Conservation (phyloP, 2,888 invertebrate genomes). For the Busseola fusca region DNA sequence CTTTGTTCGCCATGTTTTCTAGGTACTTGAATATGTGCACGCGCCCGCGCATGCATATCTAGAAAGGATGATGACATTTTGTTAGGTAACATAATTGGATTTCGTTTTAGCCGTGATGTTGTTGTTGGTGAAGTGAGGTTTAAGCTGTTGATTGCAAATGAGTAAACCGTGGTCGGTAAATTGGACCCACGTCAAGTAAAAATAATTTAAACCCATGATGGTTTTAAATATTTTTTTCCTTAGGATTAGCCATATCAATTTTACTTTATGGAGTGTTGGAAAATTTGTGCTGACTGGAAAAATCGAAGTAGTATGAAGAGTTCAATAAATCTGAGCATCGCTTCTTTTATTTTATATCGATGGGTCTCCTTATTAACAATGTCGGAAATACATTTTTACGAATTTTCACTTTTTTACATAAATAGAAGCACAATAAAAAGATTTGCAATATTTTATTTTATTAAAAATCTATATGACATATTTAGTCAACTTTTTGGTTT, state of each 20-base stretch:
- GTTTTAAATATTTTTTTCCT: background rate
- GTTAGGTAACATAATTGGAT: background rate
- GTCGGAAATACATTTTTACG: too few species aligned
- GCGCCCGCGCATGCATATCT: constrained; percentile 97
- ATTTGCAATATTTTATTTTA: too few species aligned
- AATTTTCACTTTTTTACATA: too few species aligned
- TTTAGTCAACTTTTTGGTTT: too few species aligned
- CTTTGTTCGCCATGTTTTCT: constrained; percentile 95
- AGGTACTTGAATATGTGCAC: constrained; percentile 98
- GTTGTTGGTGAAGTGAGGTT: background rate
- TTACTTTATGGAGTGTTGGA: background rate
- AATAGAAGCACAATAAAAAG: too few species aligned
- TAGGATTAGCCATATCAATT: background rate
- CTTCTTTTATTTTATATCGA: too few species aligned
- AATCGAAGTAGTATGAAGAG: background rate
- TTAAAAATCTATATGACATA: too few species aligned
- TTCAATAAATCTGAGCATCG: background rate
- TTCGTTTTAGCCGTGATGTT: background rate
- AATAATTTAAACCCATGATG: too few species aligned
- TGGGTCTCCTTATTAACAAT: too few species aligned
- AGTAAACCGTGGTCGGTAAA: background rate
- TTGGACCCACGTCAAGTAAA: too few species aligned
- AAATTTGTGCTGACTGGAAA: background rate
- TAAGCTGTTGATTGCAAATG: background rate
- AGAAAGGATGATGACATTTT: constrained; percentile 59